Evolutionary conservation across 2,888 invertebrate genomes (phyloP).

Genomic region (Chirona hameri): DNA sequence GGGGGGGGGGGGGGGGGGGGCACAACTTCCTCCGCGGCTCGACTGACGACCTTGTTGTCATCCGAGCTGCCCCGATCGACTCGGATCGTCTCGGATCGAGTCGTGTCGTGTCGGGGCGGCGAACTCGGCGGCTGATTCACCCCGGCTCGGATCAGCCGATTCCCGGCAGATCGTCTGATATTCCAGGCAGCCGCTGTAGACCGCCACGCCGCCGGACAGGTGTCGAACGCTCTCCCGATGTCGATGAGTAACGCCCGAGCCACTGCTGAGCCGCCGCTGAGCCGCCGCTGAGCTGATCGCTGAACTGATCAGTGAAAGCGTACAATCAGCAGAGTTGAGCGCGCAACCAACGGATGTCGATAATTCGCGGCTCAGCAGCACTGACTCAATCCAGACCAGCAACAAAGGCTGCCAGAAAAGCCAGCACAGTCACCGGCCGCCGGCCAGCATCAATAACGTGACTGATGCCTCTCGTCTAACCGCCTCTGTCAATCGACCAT

Average conservation of each 20-base stretch:
- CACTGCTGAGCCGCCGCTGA: background rate
- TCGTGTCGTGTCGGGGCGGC: background rate
- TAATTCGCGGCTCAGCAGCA: too few relatives aligned
- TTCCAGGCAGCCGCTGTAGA: background rate
- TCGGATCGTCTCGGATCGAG: background rate
- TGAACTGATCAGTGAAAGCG: background rate
- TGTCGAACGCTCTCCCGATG: too few relatives aligned
- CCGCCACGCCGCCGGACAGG: background rate
- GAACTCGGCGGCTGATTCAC: background rate
- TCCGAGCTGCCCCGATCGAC: background rate
- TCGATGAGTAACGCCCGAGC: background rate
- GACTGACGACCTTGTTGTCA: background rate
- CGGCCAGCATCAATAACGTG: too few relatives aligned
- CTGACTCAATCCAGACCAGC: too few relatives aligned
- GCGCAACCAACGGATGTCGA: too few relatives aligned
- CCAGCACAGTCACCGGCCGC: too few relatives aligned
- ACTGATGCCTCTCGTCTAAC: too few relatives aligned
- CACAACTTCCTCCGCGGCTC: background rate
- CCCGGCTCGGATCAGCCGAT: background rate
- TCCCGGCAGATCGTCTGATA: background rate
- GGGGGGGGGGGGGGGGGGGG: too few relatives aligned
- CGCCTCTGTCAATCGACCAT: too few relatives aligned
- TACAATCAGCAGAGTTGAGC: too few relatives aligned
- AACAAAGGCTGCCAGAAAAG: too few relatives aligned
- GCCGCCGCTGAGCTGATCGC: background rate